A percentile compares a stretch with the other conserved stretches of the same genome.
These are phyloP conservation scores for Syritta pipiens DNA, from an alignment of 2,888 invertebrate species.

Conservation along the genomic window DNA sequence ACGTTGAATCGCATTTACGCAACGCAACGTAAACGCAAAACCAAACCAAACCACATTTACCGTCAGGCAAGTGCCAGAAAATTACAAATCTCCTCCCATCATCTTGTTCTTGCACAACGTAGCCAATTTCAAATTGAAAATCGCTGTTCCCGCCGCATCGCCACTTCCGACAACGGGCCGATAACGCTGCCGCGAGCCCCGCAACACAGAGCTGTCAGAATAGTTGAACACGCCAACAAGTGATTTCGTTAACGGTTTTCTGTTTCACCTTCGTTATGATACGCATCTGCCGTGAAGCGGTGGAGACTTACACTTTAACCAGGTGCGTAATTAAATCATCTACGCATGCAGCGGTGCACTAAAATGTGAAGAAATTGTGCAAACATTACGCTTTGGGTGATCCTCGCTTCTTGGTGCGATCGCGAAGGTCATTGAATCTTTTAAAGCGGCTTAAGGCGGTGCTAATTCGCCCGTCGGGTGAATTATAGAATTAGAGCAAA, in stretches of 20 bases:
- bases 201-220: slow-evolving; percentile 3
- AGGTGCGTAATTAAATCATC: slow-evolving; percentile 42
- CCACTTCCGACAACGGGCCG: background rate
- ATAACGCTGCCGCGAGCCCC: slow-evolving; percentile 4
- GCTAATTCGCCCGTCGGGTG: slow-evolving; percentile 10
- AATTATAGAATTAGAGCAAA: slow-evolving; percentile 29
- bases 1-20: too few relatives aligned
- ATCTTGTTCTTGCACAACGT: slow-evolving; percentile 39
- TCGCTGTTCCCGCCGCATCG: slow-evolving; percentile 1
- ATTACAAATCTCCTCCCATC: slow-evolving; percentile 37
- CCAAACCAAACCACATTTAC: too few relatives aligned
- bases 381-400: background rate
- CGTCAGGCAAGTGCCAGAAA: slow-evolving; percentile 55
- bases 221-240: slow-evolving; percentile 7
- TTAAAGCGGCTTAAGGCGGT: background rate
- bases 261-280: slow-evolving; percentile 23
- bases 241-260: slow-evolving; percentile 15
- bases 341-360: slow-evolving; percentile 52
- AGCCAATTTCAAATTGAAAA: slow-evolving; percentile 15
- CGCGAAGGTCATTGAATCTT: slow-evolving; percentile 34
- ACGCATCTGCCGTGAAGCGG: slow-evolving; percentile 46
- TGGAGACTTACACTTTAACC: slow-evolving; percentile 29
- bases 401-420: background rate
- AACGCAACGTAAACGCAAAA: too few relatives aligned
- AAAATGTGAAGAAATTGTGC: slow-evolving; percentile 24